Percentiles rank a stretch among this genome's conserved stretches.
Evolutionary conservation across 2,888 invertebrate genomes (phyloP).

Genomic region (Luperina testacea): DNA sequence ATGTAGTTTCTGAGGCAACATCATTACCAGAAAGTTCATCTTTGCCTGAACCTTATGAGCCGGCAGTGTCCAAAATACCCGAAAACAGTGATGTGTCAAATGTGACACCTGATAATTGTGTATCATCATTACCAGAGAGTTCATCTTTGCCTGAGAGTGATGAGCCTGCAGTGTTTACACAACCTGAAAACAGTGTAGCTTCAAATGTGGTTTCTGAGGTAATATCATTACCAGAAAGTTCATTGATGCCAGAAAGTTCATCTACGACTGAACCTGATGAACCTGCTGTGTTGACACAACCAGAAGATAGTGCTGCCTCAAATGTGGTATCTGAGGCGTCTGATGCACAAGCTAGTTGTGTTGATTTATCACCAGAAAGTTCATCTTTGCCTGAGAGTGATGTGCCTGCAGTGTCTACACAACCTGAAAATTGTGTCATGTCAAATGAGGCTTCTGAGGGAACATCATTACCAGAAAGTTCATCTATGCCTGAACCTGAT

Average conservation of each 20-base stretch:
- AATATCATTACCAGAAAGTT: constrained; percentile 29
- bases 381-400: constrained; percentile 45
- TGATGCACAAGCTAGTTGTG: neutral
- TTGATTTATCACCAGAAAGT: constrained; percentile 41
- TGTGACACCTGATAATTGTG: neutral
- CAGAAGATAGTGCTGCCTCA: constrained; percentile 40
- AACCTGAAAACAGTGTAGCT: neutral
- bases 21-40: constrained; percentile 47
- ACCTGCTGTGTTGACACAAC: constrained; percentile 39
- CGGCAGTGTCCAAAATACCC: constrained; percentile 38
- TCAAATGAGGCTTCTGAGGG: constrained; percentile 47
- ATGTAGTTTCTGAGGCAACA: constrained; percentile 45
- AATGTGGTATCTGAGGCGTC: constrained; percentile 8
- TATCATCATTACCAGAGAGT: constrained; percentile 40
- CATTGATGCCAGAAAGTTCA: constrained; percentile 52
- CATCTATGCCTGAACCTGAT: constrained; percentile 45
- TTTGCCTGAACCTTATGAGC: constrained; percentile 33
- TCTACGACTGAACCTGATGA: constrained; percentile 34
- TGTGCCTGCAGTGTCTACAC: constrained; percentile 28
- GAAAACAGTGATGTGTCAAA: constrained; percentile 38
- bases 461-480: constrained; percentile 29
- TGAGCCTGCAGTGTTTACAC: constrained; percentile 30
- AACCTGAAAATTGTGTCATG: neutral
- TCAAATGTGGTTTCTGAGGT: constrained; percentile 45
- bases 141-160: constrained; percentile 45